Percentiles rank a stretch among this genome's conserved stretches.
phyloP scores from a whole-genome alignment of 2,797 vertebrate genomes.

The Ceryle rudis region DNA sequence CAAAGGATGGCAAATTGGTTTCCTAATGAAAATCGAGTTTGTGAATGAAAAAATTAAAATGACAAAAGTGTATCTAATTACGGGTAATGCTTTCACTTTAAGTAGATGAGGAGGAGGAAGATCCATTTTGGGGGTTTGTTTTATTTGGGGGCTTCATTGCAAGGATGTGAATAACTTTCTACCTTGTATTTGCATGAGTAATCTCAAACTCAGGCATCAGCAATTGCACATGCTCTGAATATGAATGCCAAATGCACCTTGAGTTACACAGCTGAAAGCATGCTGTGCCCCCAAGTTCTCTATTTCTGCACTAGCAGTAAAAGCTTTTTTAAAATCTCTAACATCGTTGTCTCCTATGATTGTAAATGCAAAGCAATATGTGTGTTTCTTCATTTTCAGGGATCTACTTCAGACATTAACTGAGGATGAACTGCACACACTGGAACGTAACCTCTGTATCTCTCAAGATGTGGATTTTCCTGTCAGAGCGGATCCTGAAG shows the following conservation, averaged over 20 bases:
- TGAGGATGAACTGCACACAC: conserved; percentile 87
- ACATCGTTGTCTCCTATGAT: neutral
- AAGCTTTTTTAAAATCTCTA: neutral
- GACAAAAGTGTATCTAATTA: neutral
- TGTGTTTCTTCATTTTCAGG: conserved; percentile 72
- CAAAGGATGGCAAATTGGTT: neutral
- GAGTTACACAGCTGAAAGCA: neutral
- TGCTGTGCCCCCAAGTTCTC: neutral
- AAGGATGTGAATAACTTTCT: neutral
- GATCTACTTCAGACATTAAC: conserved; percentile 94
- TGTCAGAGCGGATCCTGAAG: conserved; percentile 72
- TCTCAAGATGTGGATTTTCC: conserved; percentile 89
- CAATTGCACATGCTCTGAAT: neutral
- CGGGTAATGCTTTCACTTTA: neutral
- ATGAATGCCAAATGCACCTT: neutral
- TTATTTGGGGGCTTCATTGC: neutral
- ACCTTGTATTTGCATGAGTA: neutral
- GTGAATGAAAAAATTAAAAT: neutral
- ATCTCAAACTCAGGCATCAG: neutral
- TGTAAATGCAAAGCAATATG: neutral
- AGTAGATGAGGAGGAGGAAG: neutral
- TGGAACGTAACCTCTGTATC: conserved; percentile 94
- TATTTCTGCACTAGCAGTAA: neutral
- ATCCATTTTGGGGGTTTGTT: neutral
- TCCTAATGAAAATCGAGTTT: neutral